phyloP scores from a whole-genome alignment of 1,140 invertebrate genomes.

The Drosophila takahashii region DNA sequence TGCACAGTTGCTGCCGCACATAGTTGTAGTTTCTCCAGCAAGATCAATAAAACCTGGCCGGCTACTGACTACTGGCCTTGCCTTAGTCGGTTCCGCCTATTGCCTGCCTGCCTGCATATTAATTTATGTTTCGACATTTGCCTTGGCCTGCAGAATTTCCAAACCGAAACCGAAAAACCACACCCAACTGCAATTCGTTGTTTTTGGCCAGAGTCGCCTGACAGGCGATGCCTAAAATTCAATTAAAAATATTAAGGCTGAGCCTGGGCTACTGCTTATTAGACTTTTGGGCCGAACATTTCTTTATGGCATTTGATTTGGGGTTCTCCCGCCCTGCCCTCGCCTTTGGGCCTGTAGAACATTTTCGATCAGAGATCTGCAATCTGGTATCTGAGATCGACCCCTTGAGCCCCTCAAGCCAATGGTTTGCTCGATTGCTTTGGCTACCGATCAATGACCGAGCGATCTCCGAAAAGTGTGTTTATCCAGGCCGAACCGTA shows the following conservation, averaged over 20 bases:
- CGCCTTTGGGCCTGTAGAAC: conserved; percentile 8
- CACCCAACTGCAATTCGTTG: conserved; percentile 46
- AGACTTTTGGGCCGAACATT: conserved; percentile 48
- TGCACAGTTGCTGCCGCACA: conserved; percentile 7
- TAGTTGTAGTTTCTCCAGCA: conserved; percentile 22
- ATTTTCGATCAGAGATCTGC: conserved; percentile 34
- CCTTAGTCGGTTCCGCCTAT: conserved; percentile 47
- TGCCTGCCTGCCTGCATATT: conserved; percentile 56
- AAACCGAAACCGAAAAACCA: conserved; percentile 32
- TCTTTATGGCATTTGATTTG: conserved; percentile 36
- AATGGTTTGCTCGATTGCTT: conserved; percentile 23
- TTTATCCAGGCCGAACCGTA: conserved; percentile 18
- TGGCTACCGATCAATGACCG: conserved; percentile 34
- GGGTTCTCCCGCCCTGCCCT: conserved; percentile 26
- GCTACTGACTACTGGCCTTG: conserved; percentile 57
- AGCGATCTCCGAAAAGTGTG: conserved; percentile 4
- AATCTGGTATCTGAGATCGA: conserved; percentile 26
- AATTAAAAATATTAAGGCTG: conserved; percentile 54
- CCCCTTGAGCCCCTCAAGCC: conserved; percentile 20
- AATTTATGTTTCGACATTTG: conserved; percentile 61
- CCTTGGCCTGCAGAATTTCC: conserved; percentile 54
- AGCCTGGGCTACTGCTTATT: conserved; percentile 50
- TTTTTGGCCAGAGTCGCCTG: conserved; percentile 22
- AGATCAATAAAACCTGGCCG: conserved; percentile 39
- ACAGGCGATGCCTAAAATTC: conserved; percentile 46